phyloP scores from a whole-genome alignment of 2,888 invertebrate genomes.

The Patella pellucida region DNA sequence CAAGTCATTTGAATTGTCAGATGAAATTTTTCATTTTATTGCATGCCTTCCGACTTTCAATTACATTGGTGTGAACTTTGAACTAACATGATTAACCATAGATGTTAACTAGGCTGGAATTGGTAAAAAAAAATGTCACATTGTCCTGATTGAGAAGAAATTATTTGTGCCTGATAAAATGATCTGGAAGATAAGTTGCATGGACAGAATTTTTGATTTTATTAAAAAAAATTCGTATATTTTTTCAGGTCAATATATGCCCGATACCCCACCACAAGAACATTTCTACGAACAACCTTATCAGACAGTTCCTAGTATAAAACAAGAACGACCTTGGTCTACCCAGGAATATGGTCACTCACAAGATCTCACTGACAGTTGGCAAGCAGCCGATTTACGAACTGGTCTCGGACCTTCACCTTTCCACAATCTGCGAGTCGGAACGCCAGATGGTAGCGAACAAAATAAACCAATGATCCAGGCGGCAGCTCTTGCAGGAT shows the following conservation, averaged over 20 bases:
- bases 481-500: slow-evolving; percentile 75
- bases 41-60: no score
- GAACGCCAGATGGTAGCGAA: slow-evolving; percentile 38
- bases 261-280: slow-evolving; percentile 43
- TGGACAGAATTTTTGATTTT: no score
- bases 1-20: no score
- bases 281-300: slow-evolving; percentile 74
- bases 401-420: slow-evolving; percentile 42
- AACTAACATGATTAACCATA: no score
- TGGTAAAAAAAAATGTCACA: no score
- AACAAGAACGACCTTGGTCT: slow-evolving; percentile 56
- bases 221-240: no score
- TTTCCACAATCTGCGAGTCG: slow-evolving; percentile 48
- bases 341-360: slow-evolving; percentile 48
- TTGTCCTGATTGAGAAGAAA: no score
- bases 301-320: slow-evolving; percentile 80
- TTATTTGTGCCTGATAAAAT: no score
- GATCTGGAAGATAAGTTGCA: no score
- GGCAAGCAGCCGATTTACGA: slow-evolving; percentile 61
- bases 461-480: slow-evolving; percentile 77
- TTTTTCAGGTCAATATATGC: slow-evolving; percentile 52
- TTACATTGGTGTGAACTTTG: no score
- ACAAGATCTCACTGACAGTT: slow-evolving; percentile 73
- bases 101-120: no score
- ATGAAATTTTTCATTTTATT: no score